A percentile compares a stretch with the other conserved stretches of the same genome.
These are phyloP conservation scores for Acromyrmex echinatior DNA, from an alignment of 1,140 invertebrate genomes.

Conservation along the genomic window DNA sequence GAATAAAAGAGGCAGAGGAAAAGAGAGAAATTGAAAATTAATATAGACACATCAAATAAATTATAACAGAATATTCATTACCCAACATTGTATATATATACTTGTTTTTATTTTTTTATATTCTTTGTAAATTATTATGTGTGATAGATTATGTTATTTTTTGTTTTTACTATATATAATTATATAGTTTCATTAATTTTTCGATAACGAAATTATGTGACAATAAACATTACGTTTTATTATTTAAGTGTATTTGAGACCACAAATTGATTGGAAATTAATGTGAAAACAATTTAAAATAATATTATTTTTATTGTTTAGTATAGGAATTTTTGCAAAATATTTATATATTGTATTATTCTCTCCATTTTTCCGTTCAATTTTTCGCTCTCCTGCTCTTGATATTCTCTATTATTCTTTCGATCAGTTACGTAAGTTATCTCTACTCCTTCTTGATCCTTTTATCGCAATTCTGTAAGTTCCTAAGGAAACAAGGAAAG, in stretches of 20 bases:
- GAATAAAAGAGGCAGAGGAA: neutral
- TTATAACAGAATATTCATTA: neutral
- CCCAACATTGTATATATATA: neutral
- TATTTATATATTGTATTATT: slow-evolving; percentile 12
- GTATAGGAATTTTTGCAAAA: neutral
- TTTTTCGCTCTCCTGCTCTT: slow-evolving; percentile 20
- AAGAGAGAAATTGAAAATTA: slow-evolving; percentile 1
- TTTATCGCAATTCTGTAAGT: slow-evolving; percentile 22
- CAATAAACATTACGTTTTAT: neutral
- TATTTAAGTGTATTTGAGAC: neutral
- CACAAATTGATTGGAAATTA: neutral
- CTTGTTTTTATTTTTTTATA: neutral
- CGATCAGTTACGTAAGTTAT: slow-evolving; percentile 52
- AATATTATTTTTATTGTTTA: neutral
- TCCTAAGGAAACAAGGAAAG: slow-evolving; percentile 29
- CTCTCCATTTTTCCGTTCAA: slow-evolving; percentile 15
- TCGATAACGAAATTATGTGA: neutral
- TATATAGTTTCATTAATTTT: slow-evolving; percentile 12
- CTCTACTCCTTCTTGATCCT: slow-evolving; percentile 28
- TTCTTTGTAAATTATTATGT: neutral
- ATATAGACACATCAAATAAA: neutral
- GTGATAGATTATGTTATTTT: neutral
- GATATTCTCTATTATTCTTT: slow-evolving; percentile 26
- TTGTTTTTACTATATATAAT: neutral
- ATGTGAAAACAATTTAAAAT: slow-evolving; percentile 21